A percentile compares a stretch with the other conserved stretches of the same genome.
Conservation (phyloP, 2,113 vertebrate genomes). For the Empidonax traillii region DNA sequence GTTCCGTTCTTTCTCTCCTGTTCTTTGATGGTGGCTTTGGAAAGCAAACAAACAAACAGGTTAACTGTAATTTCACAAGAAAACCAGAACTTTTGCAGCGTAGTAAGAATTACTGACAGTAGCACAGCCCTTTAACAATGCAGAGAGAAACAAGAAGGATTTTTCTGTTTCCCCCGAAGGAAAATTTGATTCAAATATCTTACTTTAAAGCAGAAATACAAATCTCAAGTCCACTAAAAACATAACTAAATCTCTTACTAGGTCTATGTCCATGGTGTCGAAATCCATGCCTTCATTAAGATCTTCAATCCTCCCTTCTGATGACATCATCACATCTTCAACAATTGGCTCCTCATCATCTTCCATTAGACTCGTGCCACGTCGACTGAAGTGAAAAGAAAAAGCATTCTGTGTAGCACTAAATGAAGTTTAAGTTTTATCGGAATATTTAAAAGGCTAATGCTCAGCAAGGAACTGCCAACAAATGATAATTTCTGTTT, state of each 20-base stretch:
- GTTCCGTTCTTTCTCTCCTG: constrained; percentile 94
- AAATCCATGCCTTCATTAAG: constrained; percentile 99
- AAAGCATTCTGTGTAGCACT: neutral
- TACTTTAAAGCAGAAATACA: neutral
- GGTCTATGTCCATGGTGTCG: constrained; percentile 99
- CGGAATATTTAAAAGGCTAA: neutral
- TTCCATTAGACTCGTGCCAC: constrained; percentile 96
- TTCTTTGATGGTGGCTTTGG: constrained; percentile 96
- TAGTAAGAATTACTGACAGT: neutral
- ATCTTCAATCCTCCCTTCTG: constrained; percentile 97
- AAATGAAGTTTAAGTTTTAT: neutral
- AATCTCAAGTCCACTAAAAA: neutral
- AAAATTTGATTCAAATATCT: neutral
- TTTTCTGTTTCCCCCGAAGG: neutral
- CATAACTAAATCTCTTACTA: constrained; percentile 80
- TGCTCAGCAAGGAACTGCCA: neutral
- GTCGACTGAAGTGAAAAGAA: constrained; percentile 80
- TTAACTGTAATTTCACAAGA: neutral
- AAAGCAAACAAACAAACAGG: constrained; percentile 23
- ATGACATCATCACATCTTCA: constrained; percentile 99
- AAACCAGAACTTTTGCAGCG: neutral
- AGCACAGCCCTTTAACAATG: neutral
- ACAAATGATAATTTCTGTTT: neutral
- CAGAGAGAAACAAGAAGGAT: neutral
- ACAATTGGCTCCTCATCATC: constrained; percentile 99